A percentile compares a stretch with the other conserved stretches of the same genome.
phyloP scores from a whole-genome alignment of 2,888 invertebrate genomes.

The Quadriops clusia region DNA sequence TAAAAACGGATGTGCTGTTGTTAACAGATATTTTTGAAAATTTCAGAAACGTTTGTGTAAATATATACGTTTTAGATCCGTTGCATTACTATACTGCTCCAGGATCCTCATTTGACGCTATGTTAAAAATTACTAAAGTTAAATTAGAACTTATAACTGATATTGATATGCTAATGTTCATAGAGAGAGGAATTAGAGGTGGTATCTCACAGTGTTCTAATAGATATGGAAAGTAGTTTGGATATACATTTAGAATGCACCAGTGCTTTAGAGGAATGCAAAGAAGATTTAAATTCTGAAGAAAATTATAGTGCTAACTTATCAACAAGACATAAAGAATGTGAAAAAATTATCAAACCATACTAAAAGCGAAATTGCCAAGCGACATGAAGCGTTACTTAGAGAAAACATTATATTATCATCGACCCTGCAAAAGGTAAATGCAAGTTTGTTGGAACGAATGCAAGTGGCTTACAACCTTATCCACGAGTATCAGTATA shows the following conservation, averaged over 20 bases:
- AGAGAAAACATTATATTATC: too few species aligned
- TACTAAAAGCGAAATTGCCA: too few species aligned
- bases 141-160: constrained; percentile 12
- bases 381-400: too few species aligned
- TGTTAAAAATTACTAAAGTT: constrained; percentile 8
- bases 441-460: too few species aligned
- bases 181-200: constrained; percentile 8
- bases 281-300: too few species aligned
- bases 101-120: constrained; percentile 7
- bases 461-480: too few species aligned
- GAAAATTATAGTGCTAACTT: too few species aligned
- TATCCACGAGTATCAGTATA: too few species aligned
- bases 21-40: constrained; percentile 20
- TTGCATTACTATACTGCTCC: constrained; percentile 11
- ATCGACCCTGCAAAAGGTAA: too few species aligned
- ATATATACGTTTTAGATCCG: constrained; percentile 8
- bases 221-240: constrained; percentile 20
- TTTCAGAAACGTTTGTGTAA: constrained; percentile 7
- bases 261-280: constrained; percentile 20
- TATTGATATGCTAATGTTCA: constrained; percentile 11
- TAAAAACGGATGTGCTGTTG: constrained; percentile 22
- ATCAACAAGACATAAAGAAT: too few species aligned
- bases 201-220: too few species aligned
- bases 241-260: constrained; percentile 15
- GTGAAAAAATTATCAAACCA: too few species aligned